Percentiles rank a stretch among this genome's conserved stretches.
Conservation (phyloP, 64 coral and sea anemone genomes). For the Exaiptasia diaphana region DNA sequence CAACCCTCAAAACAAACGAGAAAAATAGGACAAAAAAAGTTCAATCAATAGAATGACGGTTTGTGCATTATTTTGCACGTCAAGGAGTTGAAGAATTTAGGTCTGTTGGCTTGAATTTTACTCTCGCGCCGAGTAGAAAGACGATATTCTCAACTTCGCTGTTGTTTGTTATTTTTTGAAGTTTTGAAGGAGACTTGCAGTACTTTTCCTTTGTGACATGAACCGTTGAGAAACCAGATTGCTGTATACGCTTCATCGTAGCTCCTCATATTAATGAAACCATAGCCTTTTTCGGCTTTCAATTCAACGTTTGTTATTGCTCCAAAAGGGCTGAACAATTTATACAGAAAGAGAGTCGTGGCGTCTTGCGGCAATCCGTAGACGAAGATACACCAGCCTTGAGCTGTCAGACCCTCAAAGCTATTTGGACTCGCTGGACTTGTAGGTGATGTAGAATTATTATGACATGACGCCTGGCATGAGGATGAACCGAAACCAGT, state of each 20-base stretch:
- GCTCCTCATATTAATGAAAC: conserved; percentile 93
- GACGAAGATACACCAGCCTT: conserved; percentile 88
- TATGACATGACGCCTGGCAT: background rate
- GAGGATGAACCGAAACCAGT: background rate
- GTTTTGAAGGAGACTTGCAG: conserved; percentile 94
- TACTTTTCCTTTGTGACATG: conserved; percentile 80
- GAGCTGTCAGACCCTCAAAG: conserved; percentile 59
- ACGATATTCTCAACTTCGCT: conserved; percentile 15
- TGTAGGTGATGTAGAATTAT: background rate
- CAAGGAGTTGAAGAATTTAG: background rate
- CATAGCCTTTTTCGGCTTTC: conserved; percentile 86
- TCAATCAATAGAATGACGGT: background rate
- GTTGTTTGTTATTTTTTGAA: conserved; percentile 80
- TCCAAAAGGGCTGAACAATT: conserved; percentile 83
- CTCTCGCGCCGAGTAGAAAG: background rate
- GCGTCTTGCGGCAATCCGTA: conserved; percentile 87
- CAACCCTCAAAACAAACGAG: background rate
- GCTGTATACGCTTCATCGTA: conserved; percentile 87
- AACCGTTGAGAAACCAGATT: conserved; percentile 66
- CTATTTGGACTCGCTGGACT: conserved; percentile 64
- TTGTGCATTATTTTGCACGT: background rate
- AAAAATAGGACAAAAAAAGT: background rate
- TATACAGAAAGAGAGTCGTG: conserved; percentile 71
- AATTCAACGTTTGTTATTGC: conserved; percentile 83
- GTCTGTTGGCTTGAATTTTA: conserved; percentile 1